Evolutionary conservation across 2,888 invertebrate species (phyloP), one percentile per base, ranked within the genome.

Genomic region (Acrobasis consociella): DNA sequence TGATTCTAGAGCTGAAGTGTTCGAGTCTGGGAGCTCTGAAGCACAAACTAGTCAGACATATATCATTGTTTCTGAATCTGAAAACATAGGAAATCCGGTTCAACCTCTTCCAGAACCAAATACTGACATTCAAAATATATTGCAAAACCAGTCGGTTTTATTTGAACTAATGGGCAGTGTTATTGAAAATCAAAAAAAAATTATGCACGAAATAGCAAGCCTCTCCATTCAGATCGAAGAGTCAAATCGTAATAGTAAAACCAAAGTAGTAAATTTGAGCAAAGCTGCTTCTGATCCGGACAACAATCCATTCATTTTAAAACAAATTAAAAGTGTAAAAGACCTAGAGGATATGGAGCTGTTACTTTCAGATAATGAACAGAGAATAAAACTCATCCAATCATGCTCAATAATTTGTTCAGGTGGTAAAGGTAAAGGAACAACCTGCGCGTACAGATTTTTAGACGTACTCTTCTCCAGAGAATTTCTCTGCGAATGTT

Each of bases 401-500:
- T 49, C 49, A 49, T 49, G 49, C 49, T 49, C 49, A 49, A n/a
- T 49, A n/a, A 49, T 49, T n/a, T 49, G 49, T 49, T 49, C 49
- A 7, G 15, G 49, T 49, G 49, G 49, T 49, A 49, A 49, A 49
- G 49, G 49, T 15, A 13, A 49, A n/a, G 49, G 49, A 15, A 49
- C 49, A 49, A 49, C 13, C 15, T 49, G 49, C 15, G 49, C 49
- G 15, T 49, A 49, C 49, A 15, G 49, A 49, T 49, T 49, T 15
- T 49, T 49, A 8, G 49, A 49, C 16, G 15, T 49, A 49, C 49
- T 49, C 15, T 49, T 49, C 15, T n/a, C 49, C 3, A 15, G 49
- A 15, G 49, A 49, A 49, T 49, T 60, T 51, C 38, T 60, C 9
- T 60, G 60, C 17, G 11, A 39, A 38, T 60, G 60, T 60, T 60